Conservation (phyloP, 2,113 vertebrate species). For the Maccullochella peelii region DNA sequence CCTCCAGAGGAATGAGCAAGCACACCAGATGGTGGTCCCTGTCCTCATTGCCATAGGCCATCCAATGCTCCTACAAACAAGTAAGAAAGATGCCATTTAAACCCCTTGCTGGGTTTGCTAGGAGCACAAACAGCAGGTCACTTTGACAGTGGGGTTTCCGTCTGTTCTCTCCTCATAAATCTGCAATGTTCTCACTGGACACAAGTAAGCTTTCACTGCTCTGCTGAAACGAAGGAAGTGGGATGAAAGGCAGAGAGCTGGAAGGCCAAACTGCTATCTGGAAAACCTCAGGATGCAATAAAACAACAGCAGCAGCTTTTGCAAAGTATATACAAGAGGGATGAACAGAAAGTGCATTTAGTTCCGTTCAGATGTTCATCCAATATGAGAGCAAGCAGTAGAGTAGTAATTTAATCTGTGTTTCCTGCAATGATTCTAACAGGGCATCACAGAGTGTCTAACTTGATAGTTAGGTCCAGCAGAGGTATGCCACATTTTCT, state of each 20-base stretch:
- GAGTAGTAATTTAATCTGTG: neutral
- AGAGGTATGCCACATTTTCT: neutral
- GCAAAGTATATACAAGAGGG: neutral
- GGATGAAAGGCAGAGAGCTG: neutral
- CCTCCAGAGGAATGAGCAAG: slow-evolving; percentile 34
- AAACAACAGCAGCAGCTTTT: slow-evolving; percentile 14
- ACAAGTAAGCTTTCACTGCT: neutral
- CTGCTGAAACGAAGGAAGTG: neutral
- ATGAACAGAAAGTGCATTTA: neutral
- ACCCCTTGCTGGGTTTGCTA: neutral
- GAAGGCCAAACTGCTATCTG: neutral
- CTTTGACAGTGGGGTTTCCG: slow-evolving; percentile 23
- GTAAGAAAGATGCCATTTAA: slow-evolving; percentile 10
- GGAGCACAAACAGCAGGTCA: slow-evolving; percentile 33
- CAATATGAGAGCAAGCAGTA: neutral
- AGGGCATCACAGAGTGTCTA: neutral
- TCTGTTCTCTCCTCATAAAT: slow-evolving; percentile 13
- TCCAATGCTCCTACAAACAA: slow-evolving; percentile 8
- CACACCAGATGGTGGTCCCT: slow-evolving; percentile 52
- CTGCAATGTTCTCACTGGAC: slow-evolving; percentile 1
- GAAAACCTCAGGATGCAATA: neutral
- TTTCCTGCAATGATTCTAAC: neutral
- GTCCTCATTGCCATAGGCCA: slow-evolving; percentile 9
- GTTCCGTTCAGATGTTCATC: slow-evolving; percentile 12
- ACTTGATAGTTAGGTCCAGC: neutral